phyloP scores from a whole-genome alignment of 2,888 invertebrate species.

The Crocallis elinguaria region DNA sequence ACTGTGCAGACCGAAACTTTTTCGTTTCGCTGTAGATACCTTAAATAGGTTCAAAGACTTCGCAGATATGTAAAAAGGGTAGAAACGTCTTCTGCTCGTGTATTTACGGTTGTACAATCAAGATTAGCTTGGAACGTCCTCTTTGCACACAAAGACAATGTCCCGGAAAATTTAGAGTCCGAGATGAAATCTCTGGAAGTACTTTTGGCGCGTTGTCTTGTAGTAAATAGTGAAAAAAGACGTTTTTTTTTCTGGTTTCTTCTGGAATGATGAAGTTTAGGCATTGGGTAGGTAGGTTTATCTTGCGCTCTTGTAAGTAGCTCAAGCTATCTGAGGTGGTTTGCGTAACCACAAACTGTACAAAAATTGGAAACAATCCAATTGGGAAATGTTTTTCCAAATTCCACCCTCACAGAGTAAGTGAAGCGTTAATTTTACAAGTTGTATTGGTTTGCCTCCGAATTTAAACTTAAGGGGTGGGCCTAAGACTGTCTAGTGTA shows the following conservation, averaged over 20 bases:
- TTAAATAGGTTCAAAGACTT: constrained; percentile 7
- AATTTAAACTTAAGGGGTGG: constrained; percentile 5
- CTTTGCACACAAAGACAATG: not conserved
- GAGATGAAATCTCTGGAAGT: not conserved
- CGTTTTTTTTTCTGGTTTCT: too few relatives aligned
- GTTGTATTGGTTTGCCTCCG: constrained; percentile 16
- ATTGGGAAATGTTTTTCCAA: constrained; percentile 4
- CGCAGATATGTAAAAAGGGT: constrained; percentile 5
- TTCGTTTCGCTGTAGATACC: not conserved
- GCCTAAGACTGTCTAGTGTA: not conserved
- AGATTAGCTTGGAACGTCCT: constrained; percentile 2
- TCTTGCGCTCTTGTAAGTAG: too few relatives aligned
- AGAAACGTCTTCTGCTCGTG: not conserved
- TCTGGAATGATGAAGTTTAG: too few relatives aligned
- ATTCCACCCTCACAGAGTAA: not conserved
- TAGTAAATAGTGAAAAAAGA: not conserved
- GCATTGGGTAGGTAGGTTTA: too few relatives aligned
- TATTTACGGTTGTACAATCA: constrained; percentile 3
- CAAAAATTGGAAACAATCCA: not conserved
- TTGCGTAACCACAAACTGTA: not conserved
- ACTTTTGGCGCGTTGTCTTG: not conserved
- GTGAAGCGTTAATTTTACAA: constrained; percentile 14
- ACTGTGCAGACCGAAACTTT: not conserved
- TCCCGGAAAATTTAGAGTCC: constrained; percentile 1
- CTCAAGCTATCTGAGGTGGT: not conserved